A percentile compares a stretch with the other conserved stretches of the same genome.
These are phyloP conservation scores for Nasonia longicornis DNA, from an alignment of 1,140 invertebrate species.

Conservation along the genomic window DNA sequence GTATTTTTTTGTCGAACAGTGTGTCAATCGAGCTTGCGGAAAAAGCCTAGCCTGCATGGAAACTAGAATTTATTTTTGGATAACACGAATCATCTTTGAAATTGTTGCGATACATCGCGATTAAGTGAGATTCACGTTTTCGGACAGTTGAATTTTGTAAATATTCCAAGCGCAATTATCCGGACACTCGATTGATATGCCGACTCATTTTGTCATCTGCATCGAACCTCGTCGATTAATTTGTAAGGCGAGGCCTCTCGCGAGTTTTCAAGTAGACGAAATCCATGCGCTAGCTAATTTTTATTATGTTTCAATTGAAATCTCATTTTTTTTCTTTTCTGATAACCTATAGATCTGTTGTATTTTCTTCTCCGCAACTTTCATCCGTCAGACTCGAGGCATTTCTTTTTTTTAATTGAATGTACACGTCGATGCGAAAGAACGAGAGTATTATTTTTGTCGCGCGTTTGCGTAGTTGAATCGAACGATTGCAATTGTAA, in stretches of 20 bases:
- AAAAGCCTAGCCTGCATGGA: not conserved
- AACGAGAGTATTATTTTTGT: conserved; percentile 17
- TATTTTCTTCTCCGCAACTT: not conserved
- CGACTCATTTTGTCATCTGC: conserved; percentile 12
- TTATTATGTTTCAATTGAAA: conserved; percentile 2
- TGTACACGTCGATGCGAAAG: conserved; percentile 18
- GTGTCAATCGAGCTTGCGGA: conserved; percentile 9
- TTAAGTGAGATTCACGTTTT: not conserved
- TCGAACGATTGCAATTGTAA: conserved; percentile 15
- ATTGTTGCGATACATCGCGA: not conserved
- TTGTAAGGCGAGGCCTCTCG: not conserved
- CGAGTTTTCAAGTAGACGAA: conserved; percentile 25
- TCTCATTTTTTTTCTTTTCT: not conserved
- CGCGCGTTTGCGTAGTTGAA: conserved; percentile 13
- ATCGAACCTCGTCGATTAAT: conserved; percentile 7
- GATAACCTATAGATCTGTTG: not conserved
- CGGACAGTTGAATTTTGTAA: conserved; percentile 1
- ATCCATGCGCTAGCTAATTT: conserved; percentile 9
- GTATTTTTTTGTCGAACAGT: conserved; percentile 27
- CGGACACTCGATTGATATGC: conserved; percentile 25
- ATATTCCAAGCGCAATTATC: conserved; percentile 4
- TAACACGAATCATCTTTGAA: not conserved
- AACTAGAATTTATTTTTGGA: not conserved
- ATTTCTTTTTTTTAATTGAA: not conserved
- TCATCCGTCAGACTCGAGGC: not conserved